Evolutionary conservation across 1,140 invertebrate species (phyloP).

Genomic region (Calycopis cecrops): DNA sequence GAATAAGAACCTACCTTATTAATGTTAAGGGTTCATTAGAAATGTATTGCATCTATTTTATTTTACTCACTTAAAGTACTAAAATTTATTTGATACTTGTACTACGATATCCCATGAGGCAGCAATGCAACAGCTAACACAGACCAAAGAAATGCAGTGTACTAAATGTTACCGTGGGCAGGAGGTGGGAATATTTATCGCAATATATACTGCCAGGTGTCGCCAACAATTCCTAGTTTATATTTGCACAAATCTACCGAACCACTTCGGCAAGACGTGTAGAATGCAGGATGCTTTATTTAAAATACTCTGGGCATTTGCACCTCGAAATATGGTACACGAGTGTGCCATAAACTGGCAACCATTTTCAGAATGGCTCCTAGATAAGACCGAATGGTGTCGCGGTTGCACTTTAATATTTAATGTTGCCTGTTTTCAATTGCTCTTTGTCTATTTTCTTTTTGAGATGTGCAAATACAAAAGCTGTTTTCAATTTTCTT

Average conservation of each 20-base stretch:
- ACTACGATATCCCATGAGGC: too few relatives aligned
- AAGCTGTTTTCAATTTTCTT: too few relatives aligned
- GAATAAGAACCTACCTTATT: too few relatives aligned
- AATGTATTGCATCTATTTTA: too few relatives aligned
- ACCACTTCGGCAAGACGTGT: neutral
- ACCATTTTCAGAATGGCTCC: constrained; percentile 22
- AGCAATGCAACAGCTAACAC: too few relatives aligned
- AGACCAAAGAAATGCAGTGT: too few relatives aligned
- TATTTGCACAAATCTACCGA: neutral
- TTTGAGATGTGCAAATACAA: too few relatives aligned
- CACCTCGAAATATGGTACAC: constrained; percentile 23
- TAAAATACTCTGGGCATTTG: constrained; percentile 8
- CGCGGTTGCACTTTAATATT: constrained; percentile 18
- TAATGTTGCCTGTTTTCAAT: constrained; percentile 18
- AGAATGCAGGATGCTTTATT: constrained; percentile 1
- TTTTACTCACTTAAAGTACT: too few relatives aligned
- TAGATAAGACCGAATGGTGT: constrained; percentile 22
- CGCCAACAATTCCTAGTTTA: neutral
- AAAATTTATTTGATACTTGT: too few relatives aligned
- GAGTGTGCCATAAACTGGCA: constrained; percentile 11
- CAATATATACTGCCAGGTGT: neutral
- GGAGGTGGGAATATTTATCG: neutral
- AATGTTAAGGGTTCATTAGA: too few relatives aligned
- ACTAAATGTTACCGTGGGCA: too few relatives aligned
- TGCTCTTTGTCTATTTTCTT: neutral